phyloP scores from a whole-genome alignment of 2,113 vertebrate species.

The Pluvialis apricaria region DNA sequence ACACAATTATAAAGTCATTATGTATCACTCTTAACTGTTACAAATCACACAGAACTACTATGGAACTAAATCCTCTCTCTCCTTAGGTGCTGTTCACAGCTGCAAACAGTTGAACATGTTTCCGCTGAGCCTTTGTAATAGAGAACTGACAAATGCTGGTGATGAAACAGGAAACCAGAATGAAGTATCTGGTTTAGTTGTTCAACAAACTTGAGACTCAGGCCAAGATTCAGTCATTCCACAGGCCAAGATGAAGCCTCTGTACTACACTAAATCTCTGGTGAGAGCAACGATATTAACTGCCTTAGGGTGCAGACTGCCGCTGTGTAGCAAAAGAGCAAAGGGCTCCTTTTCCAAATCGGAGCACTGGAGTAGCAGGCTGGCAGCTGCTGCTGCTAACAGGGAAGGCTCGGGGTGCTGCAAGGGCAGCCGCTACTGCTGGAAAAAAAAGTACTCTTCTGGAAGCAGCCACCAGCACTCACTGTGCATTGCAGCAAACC shows the following conservation, averaged over 20 bases:
- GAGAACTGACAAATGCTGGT: neutral
- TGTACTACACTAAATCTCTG: no score
- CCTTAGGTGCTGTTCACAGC: neutral
- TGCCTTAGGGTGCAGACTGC: neutral
- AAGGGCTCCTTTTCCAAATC: neutral
- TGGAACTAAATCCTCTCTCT: neutral
- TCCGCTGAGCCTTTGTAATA: neutral
- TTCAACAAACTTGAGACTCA: neutral
- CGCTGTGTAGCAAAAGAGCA: neutral
- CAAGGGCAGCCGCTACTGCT: neutral
- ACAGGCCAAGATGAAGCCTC: neutral
- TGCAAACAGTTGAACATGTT: neutral
- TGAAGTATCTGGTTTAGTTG: neutral
- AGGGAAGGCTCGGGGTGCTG: neutral
- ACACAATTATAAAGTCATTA: neutral
- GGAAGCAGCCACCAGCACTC: neutral
- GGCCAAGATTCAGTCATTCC: neutral
- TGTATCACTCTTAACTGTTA: neutral
- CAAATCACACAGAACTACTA: neutral
- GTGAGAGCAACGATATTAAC: neutral
- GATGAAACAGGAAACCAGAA: neutral
- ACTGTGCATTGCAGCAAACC: fast-evolving
- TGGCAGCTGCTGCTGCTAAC: neutral
- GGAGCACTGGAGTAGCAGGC: neutral
- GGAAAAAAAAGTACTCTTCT: neutral